Conservation (phyloP, 2,888 invertebrate species). For the Eudasyphora cyanicolor region DNA sequence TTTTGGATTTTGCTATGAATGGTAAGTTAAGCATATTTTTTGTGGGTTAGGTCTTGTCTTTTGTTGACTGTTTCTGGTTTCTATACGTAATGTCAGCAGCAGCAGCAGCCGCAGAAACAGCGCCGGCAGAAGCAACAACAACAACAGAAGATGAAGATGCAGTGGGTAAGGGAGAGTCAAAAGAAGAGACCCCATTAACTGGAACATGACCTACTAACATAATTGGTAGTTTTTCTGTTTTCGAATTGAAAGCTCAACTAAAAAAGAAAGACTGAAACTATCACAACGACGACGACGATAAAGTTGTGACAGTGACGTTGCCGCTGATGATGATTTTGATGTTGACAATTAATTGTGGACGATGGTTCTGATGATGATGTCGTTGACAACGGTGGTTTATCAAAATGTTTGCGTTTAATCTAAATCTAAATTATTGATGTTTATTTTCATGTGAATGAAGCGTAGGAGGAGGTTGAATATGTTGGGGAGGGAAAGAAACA, state of each 20-base stretch:
- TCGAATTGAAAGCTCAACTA: neutral
- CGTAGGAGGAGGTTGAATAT: no score
- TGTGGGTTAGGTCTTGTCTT: slow-evolving; percentile 16
- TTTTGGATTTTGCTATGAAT: no score
- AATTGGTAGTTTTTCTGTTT: neutral
- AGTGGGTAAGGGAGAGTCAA: neutral
- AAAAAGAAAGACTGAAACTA: neutral
- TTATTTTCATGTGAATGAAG: no score
- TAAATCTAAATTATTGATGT: no score
- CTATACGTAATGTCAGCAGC: neutral
- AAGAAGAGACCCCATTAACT: slow-evolving; percentile 32
- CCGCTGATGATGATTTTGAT: neutral
- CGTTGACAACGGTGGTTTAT: no score
- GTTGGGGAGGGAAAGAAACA: no score
- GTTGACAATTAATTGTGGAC: neutral
- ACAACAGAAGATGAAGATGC: neutral
- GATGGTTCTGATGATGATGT: neutral
- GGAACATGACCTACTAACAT: slow-evolving; percentile 56
- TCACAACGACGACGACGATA: neutral
- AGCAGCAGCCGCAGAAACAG: neutral
- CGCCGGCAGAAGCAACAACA: neutral
- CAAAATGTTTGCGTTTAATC: no score
- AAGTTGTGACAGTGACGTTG: neutral
- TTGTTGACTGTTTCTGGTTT: neutral
- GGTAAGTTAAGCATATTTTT: neutral